Percentiles rank a stretch among this genome's conserved stretches.
Evolutionary conservation across 2,113 vertebrate species (phyloP).

Genomic region (Odocoileus hemionus): DNA sequence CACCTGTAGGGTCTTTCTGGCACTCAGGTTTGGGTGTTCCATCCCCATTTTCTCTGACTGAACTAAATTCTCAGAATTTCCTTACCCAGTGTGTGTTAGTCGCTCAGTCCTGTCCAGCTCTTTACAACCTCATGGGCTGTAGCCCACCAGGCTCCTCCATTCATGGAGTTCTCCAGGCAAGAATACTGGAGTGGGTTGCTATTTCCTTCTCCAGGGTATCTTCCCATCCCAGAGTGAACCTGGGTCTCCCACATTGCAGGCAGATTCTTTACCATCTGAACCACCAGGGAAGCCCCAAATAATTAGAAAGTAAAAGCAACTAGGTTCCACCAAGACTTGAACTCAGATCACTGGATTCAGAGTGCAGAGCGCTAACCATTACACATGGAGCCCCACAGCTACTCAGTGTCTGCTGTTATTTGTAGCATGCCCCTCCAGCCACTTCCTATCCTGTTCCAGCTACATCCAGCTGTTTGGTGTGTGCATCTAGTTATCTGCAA

Average conservation of each 20-base stretch:
- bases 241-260: not conserved
- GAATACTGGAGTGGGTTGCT: not conserved
- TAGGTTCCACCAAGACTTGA: slow-evolving; percentile 82
- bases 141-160: not conserved
- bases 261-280: not conserved
- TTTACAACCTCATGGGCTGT: not conserved
- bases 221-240: not conserved
- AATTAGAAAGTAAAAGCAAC: rapidly evolving
- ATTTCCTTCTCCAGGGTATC: not conserved
- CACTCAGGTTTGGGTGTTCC: rapidly evolving
- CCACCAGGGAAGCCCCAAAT: not conserved
- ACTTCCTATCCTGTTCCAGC: not conserved
- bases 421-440: too few species aligned
- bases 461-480: not conserved
- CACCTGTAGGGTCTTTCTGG: not conserved
- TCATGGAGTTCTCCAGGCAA: not conserved
- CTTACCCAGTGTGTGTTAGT: not conserved
- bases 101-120: not conserved
- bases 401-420: not conserved
- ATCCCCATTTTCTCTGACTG: not conserved
- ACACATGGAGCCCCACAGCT: slow-evolving; percentile 31
- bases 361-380: slow-evolving; percentile 85
- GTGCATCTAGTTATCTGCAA: not conserved
- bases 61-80: not conserved
- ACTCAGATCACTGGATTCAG: slow-evolving; percentile 85